A percentile compares a stretch with the other conserved stretches of the same genome.
These are phyloP conservation scores for Labeo calbasu DNA, from an alignment of 2,797 vertebrate genomes.

Conservation along the genomic window DNA sequence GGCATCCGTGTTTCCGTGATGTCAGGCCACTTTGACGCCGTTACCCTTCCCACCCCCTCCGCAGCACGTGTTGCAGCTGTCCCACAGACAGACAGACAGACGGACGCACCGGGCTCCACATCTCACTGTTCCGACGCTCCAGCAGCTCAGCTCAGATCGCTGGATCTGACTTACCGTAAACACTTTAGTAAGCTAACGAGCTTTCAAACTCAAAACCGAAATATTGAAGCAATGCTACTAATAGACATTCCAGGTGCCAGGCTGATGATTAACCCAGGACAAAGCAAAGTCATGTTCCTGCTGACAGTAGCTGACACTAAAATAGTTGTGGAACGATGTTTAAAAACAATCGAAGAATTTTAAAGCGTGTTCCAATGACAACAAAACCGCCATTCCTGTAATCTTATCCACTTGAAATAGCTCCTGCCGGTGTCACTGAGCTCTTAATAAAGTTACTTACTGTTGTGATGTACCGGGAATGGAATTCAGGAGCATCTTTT, in stretches of 20 bases:
- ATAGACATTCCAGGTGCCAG: constrained; percentile 25
- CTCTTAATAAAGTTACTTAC: constrained; percentile 74
- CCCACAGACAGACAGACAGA: constrained; percentile 44
- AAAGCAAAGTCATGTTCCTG: constrained; percentile 25
- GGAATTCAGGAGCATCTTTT: constrained; percentile 98
- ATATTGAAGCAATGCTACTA: constrained; percentile 26
- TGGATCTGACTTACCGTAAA: constrained; percentile 26
- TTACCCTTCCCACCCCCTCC: constrained; percentile 25
- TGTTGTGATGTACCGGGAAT: constrained; percentile 98
- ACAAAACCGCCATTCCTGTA: background rate
- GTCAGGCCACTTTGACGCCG: constrained; percentile 64
- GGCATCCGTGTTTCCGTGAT: constrained; percentile 76
- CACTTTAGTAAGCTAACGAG: constrained; percentile 35
- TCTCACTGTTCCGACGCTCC: constrained; percentile 30
- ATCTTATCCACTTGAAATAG: background rate
- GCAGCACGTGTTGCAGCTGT: constrained; percentile 65
- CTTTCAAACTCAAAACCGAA: constrained; percentile 9
- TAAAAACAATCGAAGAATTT: constrained; percentile 2
- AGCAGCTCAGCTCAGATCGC: constrained; percentile 29
- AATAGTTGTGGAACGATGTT: background rate
- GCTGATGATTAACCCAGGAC: constrained; percentile 13
- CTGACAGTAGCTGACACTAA: background rate
- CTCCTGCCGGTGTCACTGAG: background rate
- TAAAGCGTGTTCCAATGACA: background rate
- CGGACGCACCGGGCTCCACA: constrained; percentile 46